Percentiles rank a stretch among this genome's conserved stretches.
These are phyloP conservation scores for Trissolcus brochymenae DNA, from an alignment of 2,888 invertebrate genomes.

Conservation along the genomic window DNA sequence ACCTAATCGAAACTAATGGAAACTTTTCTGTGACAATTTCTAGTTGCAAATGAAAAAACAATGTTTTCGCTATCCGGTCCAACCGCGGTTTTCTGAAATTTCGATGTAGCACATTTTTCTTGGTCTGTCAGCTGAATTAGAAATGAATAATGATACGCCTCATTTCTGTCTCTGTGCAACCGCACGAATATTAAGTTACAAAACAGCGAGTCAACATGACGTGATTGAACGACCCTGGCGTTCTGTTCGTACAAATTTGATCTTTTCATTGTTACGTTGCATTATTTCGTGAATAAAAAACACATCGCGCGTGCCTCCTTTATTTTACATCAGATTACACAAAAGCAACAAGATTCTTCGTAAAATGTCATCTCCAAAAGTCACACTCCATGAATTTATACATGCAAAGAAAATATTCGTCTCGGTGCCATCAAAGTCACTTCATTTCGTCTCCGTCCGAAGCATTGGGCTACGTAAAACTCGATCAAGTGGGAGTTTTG, in stretches of 20 bases:
- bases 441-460: neutral
- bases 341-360: too few species aligned
- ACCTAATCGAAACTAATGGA: too few species aligned
- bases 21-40: too few species aligned
- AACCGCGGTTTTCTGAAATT: neutral
- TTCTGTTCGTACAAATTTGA: too few species aligned
- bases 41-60: neutral
- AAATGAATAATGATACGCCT: constrained; percentile 27
- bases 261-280: too few species aligned
- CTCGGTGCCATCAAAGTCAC: too few species aligned
- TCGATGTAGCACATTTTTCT: constrained; percentile 36
- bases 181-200: constrained; percentile 14
- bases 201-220: constrained; percentile 7
- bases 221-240: constrained; percentile 4
- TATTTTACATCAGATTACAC: too few species aligned
- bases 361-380: too few species aligned
- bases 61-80: neutral
- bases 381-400: too few species aligned
- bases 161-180: constrained; percentile 4
- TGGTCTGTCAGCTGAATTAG: constrained; percentile 30
- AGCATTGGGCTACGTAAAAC: constrained; percentile 26
- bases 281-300: too few species aligned
- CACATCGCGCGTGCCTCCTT: too few species aligned
- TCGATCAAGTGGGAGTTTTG: constrained; percentile 37
- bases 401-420: too few species aligned